Conservation (phyloP, 2,888 invertebrate genomes). For the Glaucopsyche alexis region DNA sequence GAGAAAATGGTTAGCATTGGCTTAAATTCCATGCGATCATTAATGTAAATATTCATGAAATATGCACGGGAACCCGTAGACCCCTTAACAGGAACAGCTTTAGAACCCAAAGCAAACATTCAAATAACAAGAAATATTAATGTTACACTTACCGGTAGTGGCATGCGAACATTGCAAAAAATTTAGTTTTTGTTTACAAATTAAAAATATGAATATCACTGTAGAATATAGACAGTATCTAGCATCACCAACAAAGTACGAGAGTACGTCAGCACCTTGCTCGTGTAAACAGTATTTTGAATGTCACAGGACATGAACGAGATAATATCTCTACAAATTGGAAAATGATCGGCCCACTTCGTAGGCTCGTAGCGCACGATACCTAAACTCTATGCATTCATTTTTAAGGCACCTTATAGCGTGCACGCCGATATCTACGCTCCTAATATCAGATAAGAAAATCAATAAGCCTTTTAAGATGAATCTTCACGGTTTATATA, state of each 20-base stretch:
- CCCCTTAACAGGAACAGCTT: not conserved
- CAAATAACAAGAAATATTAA: not conserved
- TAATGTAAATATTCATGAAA: slow-evolving; percentile 1
- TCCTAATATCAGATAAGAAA: slow-evolving; percentile 53
- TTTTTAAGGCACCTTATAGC: slow-evolving; percentile 56
- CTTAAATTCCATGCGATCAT: slow-evolving; percentile 3
- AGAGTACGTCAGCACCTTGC: not conserved
- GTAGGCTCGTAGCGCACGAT: not conserved
- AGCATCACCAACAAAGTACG: too few species aligned
- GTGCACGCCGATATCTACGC: slow-evolving; percentile 54
- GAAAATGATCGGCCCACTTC: slow-evolving; percentile 35
- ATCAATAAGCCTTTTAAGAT: slow-evolving; percentile 68
- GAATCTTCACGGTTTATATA: slow-evolving; percentile 55
- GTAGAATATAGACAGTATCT: not conserved
- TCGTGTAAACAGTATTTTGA: slow-evolving; percentile 37
- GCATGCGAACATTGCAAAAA: not conserved
- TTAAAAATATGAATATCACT: not conserved
- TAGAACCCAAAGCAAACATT: not conserved
- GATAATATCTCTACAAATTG: slow-evolving; percentile 39
- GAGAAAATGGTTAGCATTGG: too few species aligned
- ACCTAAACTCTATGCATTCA: slow-evolving; percentile 32
- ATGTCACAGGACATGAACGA: slow-evolving; percentile 35
- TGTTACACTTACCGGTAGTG: not conserved
- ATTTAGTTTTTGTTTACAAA: not conserved
- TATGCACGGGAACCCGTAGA: not conserved